phyloP scores from a whole-genome alignment of 1,140 invertebrate species.

The Coenobita brevimanus region DNA sequence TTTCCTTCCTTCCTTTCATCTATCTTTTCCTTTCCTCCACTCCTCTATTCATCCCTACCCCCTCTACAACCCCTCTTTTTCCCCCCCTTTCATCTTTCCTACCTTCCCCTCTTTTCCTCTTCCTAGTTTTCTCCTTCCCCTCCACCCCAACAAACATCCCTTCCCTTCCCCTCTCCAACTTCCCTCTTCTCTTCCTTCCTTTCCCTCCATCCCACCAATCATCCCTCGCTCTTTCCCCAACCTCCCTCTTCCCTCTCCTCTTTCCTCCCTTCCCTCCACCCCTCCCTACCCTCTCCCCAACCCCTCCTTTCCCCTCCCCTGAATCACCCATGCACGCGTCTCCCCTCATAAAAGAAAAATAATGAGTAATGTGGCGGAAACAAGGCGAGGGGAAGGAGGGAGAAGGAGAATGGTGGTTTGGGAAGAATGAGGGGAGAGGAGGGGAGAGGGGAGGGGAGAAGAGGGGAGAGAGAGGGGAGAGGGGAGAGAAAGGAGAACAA shows the following conservation, averaged over 20 bases:
- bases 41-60: too few species aligned
- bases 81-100: slow-evolving; percentile 13
- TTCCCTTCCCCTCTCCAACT: too few species aligned
- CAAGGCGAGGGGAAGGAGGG: slow-evolving; percentile 9
- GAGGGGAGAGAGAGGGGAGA: neutral
- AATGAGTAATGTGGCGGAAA: slow-evolving; percentile 53
- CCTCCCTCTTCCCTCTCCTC: neutral
- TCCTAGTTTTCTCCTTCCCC: neutral
- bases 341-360: slow-evolving; percentile 49
- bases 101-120: slow-evolving; percentile 11
- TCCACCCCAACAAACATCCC: too few species aligned
- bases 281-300: neutral
- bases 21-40: too few species aligned
- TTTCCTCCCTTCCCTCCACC: too few species aligned
- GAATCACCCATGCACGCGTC: slow-evolving; percentile 49
- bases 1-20: neutral
- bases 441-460: neutral
- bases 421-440: neutral
- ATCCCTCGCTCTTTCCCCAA: too few species aligned
- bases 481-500: slow-evolving; percentile 7
- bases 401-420: slow-evolving; percentile 23
- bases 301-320: neutral
- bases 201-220: neutral
- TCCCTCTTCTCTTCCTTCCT: neutral
- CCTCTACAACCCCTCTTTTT: neutral